phyloP scores from a whole-genome alignment of 2,888 invertebrate genomes.

The Catonia carolina region DNA sequence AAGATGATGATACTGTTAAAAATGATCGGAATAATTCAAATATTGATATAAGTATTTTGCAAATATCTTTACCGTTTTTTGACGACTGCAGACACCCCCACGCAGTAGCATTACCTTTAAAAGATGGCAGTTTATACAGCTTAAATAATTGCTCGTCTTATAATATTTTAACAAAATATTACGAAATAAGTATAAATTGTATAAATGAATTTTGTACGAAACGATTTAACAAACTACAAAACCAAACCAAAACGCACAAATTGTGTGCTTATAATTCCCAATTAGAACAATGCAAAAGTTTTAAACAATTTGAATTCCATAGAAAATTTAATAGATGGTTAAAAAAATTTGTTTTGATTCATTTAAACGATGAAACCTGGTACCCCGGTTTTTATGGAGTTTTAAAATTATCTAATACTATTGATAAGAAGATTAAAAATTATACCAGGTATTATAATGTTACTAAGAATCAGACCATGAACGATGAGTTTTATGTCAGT shows the following conservation, averaged over 20 bases:
- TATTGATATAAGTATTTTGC: background rate
- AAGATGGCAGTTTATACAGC: conserved; percentile 47
- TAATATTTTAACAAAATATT: conserved; percentile 49
- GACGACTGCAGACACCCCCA: conserved; percentile 49
- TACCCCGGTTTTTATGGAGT: background rate
- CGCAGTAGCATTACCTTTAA: conserved; percentile 57
- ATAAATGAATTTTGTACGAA: conserved; percentile 40
- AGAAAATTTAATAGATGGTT: conserved; percentile 52
- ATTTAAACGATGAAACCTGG: background rate
- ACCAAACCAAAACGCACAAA: conserved; percentile 17
- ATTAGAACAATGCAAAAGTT: no score
- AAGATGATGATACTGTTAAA: no score
- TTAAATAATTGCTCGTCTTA: conserved; percentile 43
- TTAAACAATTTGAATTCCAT: conserved; percentile 42
- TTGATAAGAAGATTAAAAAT: no score
- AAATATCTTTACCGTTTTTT: conserved; percentile 52
- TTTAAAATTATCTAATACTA: background rate
- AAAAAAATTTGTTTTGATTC: conserved; percentile 27
- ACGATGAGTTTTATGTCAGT: no score
- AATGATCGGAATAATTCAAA: background rate
- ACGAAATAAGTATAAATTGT: conserved; percentile 50
- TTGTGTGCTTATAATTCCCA: no score
- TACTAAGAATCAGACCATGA: no score
- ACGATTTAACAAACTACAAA: background rate
- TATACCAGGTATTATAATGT: no score